phyloP scores from a whole-genome alignment of 2,113 vertebrate genomes.

The Lepisosteus osseus region DNA sequence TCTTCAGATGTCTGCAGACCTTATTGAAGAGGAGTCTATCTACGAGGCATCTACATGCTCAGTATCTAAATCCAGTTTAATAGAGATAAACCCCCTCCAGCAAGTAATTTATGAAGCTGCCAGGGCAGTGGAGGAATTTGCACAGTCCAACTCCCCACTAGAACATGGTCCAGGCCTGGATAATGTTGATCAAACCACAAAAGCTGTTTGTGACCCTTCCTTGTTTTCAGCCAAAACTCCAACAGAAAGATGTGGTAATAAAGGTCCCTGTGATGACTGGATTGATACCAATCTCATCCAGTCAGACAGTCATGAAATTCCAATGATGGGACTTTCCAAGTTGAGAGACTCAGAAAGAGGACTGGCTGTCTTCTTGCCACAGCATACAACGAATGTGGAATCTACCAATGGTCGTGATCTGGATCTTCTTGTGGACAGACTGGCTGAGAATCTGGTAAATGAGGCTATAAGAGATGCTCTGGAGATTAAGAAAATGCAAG shows the following conservation, averaged over 20 bases:
- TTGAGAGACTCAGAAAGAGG: too few species aligned
- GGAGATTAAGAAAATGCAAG: slow-evolving; percentile 13
- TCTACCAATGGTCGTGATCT: slow-evolving; percentile 7
- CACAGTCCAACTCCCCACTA: background rate
- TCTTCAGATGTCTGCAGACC: background rate
- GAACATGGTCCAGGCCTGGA: background rate
- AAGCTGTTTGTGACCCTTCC: background rate
- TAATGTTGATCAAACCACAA: background rate
- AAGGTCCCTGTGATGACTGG: background rate
- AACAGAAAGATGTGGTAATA: background rate
- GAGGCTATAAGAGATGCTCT: slow-evolving; percentile 23
- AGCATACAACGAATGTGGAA: background rate
- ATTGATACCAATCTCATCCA: background rate
- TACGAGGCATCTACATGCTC: background rate
- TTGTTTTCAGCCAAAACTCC: background rate
- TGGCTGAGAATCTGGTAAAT: slow-evolving; percentile 24
- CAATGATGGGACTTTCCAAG: too few species aligned
- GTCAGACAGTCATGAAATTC: too few species aligned
- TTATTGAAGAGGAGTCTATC: background rate
- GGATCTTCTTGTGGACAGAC: slow-evolving; percentile 13
- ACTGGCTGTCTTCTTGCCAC: background rate
- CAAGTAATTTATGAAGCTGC: background rate
- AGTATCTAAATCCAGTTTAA: background rate
- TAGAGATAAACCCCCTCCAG: background rate
- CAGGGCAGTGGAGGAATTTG: background rate